Evolutionary conservation across 2,797 vertebrate genomes (phyloP).

Genomic region (Sebastes diaconus): DNA sequence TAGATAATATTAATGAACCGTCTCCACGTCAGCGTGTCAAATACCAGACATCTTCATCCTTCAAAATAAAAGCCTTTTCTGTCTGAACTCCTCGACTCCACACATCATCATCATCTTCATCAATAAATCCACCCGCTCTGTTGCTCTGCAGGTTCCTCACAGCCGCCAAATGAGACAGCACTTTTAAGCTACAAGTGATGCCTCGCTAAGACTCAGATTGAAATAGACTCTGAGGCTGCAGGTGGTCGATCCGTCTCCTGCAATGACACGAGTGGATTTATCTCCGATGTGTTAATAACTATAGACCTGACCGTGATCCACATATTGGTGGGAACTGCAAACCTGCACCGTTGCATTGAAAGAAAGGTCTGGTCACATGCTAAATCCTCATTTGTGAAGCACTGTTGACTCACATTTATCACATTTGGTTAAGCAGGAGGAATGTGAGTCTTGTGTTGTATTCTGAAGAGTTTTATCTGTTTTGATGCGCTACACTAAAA

Average conservation of each 20-base stretch:
- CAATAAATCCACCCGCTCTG: background rate
- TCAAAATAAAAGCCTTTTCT: background rate
- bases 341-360: background rate
- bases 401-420: background rate
- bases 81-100: background rate
- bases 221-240: background rate
- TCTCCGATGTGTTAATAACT: slow-evolving; percentile 30
- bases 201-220: background rate
- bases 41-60: background rate
- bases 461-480: background rate
- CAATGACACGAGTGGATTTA: background rate
- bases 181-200: background rate
- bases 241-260: background rate
- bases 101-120: background rate
- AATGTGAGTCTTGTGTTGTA: background rate
- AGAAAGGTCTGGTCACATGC: rapidly evolving
- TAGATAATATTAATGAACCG: background rate
- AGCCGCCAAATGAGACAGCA: background rate
- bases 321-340: slow-evolving; percentile 1
- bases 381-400: background rate
- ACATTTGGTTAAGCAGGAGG: background rate
- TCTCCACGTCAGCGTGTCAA: background rate
- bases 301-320: slow-evolving; percentile 20
- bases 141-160: background rate
- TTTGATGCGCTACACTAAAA: background rate